These are phyloP conservation scores for Leptinotarsa rubiginosa DNA, from an alignment of 2,888 invertebrate genomes.

Conservation along the genomic window DNA sequence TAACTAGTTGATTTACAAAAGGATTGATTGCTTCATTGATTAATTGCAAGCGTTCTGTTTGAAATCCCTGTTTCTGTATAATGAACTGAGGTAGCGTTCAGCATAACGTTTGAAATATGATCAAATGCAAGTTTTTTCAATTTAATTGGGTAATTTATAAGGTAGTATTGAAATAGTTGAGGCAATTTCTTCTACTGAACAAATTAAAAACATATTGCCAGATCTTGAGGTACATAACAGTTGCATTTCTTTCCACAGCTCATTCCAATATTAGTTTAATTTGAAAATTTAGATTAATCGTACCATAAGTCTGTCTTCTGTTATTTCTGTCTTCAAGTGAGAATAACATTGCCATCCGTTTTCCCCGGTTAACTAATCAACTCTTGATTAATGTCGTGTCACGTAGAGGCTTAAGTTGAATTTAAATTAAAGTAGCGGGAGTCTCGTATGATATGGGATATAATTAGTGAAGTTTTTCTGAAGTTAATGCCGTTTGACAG, in stretches of 20 bases:
- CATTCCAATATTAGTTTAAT: constrained; percentile 19
- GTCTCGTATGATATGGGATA: constrained; percentile 15
- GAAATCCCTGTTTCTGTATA: too few species aligned
- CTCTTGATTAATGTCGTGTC: constrained; percentile 23
- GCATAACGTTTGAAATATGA: too few species aligned
- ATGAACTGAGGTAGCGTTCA: too few species aligned
- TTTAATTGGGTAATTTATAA: too few species aligned
- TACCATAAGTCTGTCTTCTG: constrained; percentile 5
- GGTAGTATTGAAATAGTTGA: too few species aligned
- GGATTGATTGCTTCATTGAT: too few species aligned
- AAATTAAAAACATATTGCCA: too few species aligned
- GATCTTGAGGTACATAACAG: background rate
- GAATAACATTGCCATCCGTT: constrained; percentile 22
- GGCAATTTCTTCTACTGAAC: too few species aligned
- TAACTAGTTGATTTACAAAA: too few species aligned
- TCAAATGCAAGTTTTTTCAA: too few species aligned
- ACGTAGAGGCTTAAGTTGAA: constrained; percentile 9
- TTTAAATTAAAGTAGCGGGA: constrained; percentile 15
- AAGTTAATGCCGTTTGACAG: constrained; percentile 20
- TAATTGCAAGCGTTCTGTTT: too few species aligned
- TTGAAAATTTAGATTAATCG: constrained; percentile 17
- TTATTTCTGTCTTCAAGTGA: constrained; percentile 23
- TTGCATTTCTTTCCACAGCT: constrained; percentile 10
- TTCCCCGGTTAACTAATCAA: constrained; percentile 22
- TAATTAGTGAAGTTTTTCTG: constrained; percentile 25